Percentiles rank a stretch among this genome's conserved stretches.
Conservation (phyloP, 2,888 invertebrate species). For the Acutogordius australiensis region DNA sequence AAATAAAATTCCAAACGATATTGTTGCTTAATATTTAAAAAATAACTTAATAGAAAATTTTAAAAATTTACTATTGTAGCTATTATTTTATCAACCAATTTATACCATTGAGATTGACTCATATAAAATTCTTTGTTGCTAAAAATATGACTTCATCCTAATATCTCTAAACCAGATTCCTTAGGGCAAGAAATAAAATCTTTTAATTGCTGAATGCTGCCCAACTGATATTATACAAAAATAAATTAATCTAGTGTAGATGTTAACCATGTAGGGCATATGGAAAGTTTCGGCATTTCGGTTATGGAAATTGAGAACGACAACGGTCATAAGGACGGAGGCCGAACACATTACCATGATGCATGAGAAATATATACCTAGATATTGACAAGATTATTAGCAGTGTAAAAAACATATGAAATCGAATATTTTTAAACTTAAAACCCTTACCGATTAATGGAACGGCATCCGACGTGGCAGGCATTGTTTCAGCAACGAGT, state of each 20-base stretch:
- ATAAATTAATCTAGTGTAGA: no score
- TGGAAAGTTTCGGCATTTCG: conserved; percentile 21
- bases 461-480: conserved; percentile 91
- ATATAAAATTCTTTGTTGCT: no score
- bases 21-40: neutral
- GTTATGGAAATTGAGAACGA: conserved; percentile 21
- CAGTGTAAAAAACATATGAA: neutral
- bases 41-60: no score
- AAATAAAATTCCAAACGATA: neutral
- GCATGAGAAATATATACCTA: conserved; percentile 21
- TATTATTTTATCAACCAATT: no score
- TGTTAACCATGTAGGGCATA: conserved; percentile 20
- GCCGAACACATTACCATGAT: conserved; percentile 22
- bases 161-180: no score
- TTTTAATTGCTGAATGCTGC: no score
- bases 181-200: no score
- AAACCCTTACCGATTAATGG: conserved; percentile 75
- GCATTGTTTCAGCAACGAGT: conserved; percentile 86
- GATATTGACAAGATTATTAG: neutral
- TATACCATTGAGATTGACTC: no score
- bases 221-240: no score
- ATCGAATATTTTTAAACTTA: no score
- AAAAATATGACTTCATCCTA: no score
- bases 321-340: conserved; percentile 22
- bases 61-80: no score